A percentile compares a stretch with the other conserved stretches of the same genome.
Evolutionary conservation across 2,113 vertebrate species (phyloP).

Genomic region (Naja naja): DNA sequence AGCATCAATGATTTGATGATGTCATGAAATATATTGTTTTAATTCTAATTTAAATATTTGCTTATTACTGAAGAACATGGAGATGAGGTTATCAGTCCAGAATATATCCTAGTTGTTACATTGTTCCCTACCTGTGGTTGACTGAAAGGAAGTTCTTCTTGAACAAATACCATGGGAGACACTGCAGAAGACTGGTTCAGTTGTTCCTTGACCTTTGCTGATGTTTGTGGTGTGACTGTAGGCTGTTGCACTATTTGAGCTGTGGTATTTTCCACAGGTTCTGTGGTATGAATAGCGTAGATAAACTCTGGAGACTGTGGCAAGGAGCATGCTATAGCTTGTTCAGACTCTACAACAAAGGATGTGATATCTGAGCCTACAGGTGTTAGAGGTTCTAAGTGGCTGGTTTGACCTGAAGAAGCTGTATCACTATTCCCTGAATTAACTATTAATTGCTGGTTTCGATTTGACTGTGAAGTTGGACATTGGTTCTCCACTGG

Average conservation of each 20-base stretch:
- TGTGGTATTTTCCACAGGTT: slow-evolving; percentile 47
- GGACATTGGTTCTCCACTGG: slow-evolving; percentile 63
- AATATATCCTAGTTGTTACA: neutral
- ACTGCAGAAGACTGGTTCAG: slow-evolving; percentile 43
- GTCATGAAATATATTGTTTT: neutral
- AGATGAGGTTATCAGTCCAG: neutral
- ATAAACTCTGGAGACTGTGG: slow-evolving; percentile 61
- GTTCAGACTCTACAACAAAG: slow-evolving; percentile 60
- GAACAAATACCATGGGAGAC: slow-evolving; percentile 54
- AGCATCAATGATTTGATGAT: neutral
- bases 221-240: slow-evolving; percentile 43
- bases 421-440: slow-evolving; percentile 35
- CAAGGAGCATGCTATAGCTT: slow-evolving; percentile 54
- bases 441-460: slow-evolving; percentile 47
- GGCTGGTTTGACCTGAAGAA: slow-evolving; percentile 53
- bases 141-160: slow-evolving; percentile 55
- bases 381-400: slow-evolving; percentile 59
- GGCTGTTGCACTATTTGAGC: slow-evolving; percentile 45
- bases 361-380: slow-evolving; percentile 61
- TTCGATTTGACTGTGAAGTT: slow-evolving; percentile 45
- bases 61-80: neutral
- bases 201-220: slow-evolving; percentile 57
- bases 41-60: neutral
- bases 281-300: slow-evolving; percentile 51
- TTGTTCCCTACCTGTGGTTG: slow-evolving; percentile 59